Evolutionary conservation across 2,113 vertebrate genomes (phyloP), one percentile per base, ranked within the genome.

Genomic region (Spea bombifrons): DNA sequence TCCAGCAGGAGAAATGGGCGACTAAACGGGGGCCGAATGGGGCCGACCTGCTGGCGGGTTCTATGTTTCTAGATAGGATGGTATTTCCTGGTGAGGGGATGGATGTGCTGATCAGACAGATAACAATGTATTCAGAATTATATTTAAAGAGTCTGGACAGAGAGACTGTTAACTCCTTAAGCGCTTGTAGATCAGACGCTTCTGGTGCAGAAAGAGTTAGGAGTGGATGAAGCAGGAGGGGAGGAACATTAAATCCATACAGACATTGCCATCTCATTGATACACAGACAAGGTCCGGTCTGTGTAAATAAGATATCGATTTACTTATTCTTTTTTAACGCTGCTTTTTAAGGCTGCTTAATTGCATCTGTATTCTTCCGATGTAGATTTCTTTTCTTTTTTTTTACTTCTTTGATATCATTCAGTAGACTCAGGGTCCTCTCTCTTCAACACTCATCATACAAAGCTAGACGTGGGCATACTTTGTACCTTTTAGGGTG

Each of bases 291-390:
- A 65, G 70, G 76, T 72, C 30, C 61, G 7, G 49, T 4, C 69
- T 30, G 76, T 53, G 70, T 78, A 78, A 78, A 78, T 78, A 78
- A 78, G 69, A 30, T 78, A 78, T 78, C 72, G 76, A 78, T 78
- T 71, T 55, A 61, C 30, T 78, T 53, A 10, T 59, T 59, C 4
- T 59, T 59, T 59, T 70, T 75, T 64, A 30, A 64, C 57, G 7
- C 49, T 65, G 53, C 30, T 71, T 65, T 78, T 72, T 55, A 67
- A 71, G 69, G 53, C 75, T 0, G 16, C 72, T 72, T 78, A 72
- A 72, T 78, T 78, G 69, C 69, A 66, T 73, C 72, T 78, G 53
- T 72, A 59, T 55, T 66, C 61, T 72, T 53, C 52, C 9, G 57
- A 65, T 53, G 76, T 44, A 49, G 43, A 71, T 5, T 57, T 57